Base-by-base conservation (phyloP, 2,888 invertebrate species). In the Macrophya alboannulata region DNA sequence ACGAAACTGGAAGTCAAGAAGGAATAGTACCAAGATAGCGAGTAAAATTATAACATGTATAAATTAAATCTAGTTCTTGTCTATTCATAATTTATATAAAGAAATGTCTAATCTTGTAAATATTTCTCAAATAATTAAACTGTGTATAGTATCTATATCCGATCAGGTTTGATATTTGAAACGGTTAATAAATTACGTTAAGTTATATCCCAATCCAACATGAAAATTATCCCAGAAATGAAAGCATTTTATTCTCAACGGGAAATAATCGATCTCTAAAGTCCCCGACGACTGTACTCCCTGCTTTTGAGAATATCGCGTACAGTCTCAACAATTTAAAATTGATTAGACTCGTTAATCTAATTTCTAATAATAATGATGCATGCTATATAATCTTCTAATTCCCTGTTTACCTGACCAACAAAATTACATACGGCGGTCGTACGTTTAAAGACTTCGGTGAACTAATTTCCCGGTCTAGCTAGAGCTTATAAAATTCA, bases 1-100 rank as follows among this genome's bases (percentile, higher is more conserved):
- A 92, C 15, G 88, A 90, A 84, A 94, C 93, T 45, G 95, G 95
- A 40, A 92, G 90, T 86, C 95, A 95, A 90, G 90, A 91, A 48
- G 88, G 87, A 45, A 88, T 88, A n/a, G 45, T 87, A 21, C 88
- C 88, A 5, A 89, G 89, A 89, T 89, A 86, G 87, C 68, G 55
- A 9, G 12, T 59, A 0, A 21, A 59, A 62, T 0, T 6, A 31
- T 31, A n/a, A 43, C 5, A 43, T 40, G 4, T 17, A 17, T 62
- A 62, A 59, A 62, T 43, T 1, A 9, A 62, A 62, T 43, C 10
- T 59, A 37, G 15, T 81, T 62, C n/a, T 81, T n/a, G n/a, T 51
- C 51, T 25, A 21, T 62, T 59, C 10, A 43, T 62, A 55, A 81
- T 81, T 81, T 81, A 81, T 81, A 81, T 81, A 37, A 17, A 81